Conservation (phyloP, 2,113 vertebrate species). For the Eulemur macaco region DNA sequence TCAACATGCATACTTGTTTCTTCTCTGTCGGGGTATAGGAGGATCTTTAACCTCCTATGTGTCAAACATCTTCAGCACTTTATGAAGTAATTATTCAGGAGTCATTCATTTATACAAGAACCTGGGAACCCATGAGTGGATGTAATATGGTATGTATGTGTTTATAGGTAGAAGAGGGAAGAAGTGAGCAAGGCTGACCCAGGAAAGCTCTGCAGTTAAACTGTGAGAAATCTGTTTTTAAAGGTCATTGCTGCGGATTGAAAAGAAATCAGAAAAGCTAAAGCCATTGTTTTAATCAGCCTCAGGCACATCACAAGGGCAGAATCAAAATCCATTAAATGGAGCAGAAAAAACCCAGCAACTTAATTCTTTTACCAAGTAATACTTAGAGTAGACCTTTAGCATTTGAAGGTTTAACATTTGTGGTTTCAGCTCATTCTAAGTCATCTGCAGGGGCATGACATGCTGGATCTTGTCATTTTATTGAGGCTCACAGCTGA, state of each 20-base stretch:
- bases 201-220: neutral
- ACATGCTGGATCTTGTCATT: neutral
- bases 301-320: slow-evolving; percentile 48
- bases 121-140: neutral
- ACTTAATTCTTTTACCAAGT: slow-evolving; percentile 52
- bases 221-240: slow-evolving; percentile 47
- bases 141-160: no score
- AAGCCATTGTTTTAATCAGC: slow-evolving; percentile 56
- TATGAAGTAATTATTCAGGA: neutral
- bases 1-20: neutral
- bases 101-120: neutral
- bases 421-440: slow-evolving; percentile 39
- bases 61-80: neutral
- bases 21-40: neutral
- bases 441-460: neutral
- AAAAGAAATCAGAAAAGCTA: slow-evolving; percentile 57
- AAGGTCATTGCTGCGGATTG: slow-evolving; percentile 60
- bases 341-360: neutral
- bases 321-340: slow-evolving; percentile 62
- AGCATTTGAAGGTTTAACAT: slow-evolving; percentile 45
- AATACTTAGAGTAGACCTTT: slow-evolving; percentile 45
- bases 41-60: neutral
- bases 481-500: neutral
- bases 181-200: neutral
- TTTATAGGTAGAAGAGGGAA: neutral